Evolutionary conservation across 2,888 invertebrate species (phyloP).

Genomic region (Euspilapteryx auroguttella): DNA sequence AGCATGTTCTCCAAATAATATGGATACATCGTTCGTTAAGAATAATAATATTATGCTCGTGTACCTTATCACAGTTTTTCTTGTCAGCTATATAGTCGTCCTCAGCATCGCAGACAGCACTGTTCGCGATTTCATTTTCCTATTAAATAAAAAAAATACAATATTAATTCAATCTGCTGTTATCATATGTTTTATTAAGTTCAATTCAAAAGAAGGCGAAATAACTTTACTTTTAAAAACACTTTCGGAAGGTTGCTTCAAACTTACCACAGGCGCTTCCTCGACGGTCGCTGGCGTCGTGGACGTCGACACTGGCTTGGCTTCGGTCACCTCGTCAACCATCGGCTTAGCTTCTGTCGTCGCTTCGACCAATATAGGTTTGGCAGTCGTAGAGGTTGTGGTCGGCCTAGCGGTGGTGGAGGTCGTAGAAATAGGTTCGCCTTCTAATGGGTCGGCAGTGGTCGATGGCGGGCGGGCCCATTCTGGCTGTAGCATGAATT

Average conservation of each 20-base stretch:
- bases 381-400: conserved; percentile 16
- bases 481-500: conserved; percentile 64
- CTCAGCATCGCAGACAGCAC: conserved; percentile 29
- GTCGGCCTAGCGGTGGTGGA: conserved; percentile 12
- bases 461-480: conserved; percentile 82
- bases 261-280: too few relatives aligned
- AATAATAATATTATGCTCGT: too few relatives aligned
- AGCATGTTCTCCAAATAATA: too few relatives aligned
- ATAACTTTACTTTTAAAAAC: too few relatives aligned
- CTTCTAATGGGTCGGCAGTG: conserved; percentile 53
- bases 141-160: conserved; percentile 13
- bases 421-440: conserved; percentile 25
- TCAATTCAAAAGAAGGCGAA: too few relatives aligned
- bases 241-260: too few relatives aligned
- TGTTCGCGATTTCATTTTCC: conserved; percentile 46
- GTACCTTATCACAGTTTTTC: conserved; percentile 42
- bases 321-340: background rate
- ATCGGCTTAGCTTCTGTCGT: background rate
- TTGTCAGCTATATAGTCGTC: conserved; percentile 40
- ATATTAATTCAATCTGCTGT: too few relatives aligned
- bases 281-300: too few relatives aligned
- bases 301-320: too few relatives aligned
- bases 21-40: too few relatives aligned
- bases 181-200: too few relatives aligned
- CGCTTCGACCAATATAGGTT: conserved; percentile 1